Conservation (phyloP, 2,888 invertebrate genomes). For the Amblyjoppa fuscipennis region DNA sequence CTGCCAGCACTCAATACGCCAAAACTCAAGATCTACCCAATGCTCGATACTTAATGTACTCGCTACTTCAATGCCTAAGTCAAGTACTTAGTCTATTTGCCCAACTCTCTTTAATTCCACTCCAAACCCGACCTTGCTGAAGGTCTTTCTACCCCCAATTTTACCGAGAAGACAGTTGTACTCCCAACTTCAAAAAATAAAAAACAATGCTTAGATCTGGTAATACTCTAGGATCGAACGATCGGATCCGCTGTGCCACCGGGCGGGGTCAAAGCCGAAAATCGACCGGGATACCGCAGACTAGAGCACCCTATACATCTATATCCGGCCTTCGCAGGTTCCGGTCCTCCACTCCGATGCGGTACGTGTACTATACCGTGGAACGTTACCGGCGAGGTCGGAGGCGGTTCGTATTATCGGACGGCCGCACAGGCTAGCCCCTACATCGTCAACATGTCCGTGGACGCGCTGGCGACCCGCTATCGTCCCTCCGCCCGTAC, state of each 20-base stretch:
- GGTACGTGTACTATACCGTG: background rate
- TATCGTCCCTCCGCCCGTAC: conserved; percentile 56
- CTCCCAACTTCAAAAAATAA: background rate
- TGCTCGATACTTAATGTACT: too few relatives aligned
- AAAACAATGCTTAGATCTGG: background rate
- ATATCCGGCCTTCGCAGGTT: conserved; percentile 31
- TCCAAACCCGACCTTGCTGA: background rate
- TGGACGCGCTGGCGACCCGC: conserved; percentile 66
- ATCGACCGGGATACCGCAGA: conserved; percentile 14
- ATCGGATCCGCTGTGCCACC: background rate
- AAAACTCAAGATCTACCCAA: too few relatives aligned
- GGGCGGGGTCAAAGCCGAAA: conserved; percentile 22
- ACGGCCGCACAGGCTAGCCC: conserved; percentile 79
- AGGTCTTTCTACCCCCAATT: background rate
- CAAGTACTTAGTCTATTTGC: too few relatives aligned
- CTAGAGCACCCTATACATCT: background rate
- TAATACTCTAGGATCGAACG: background rate
- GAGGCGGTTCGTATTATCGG: conserved; percentile 79
- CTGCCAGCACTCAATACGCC: too few relatives aligned
- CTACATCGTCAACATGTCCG: conserved; percentile 82
- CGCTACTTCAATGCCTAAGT: too few relatives aligned
- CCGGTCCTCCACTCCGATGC: conserved; percentile 19
- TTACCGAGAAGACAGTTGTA: too few relatives aligned
- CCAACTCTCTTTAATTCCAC: too few relatives aligned
- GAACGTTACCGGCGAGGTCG: conserved; percentile 13